These are phyloP conservation scores for Brachionus sp. DNA, from an alignment of 1,140 invertebrate species.

Conservation along the genomic window DNA sequence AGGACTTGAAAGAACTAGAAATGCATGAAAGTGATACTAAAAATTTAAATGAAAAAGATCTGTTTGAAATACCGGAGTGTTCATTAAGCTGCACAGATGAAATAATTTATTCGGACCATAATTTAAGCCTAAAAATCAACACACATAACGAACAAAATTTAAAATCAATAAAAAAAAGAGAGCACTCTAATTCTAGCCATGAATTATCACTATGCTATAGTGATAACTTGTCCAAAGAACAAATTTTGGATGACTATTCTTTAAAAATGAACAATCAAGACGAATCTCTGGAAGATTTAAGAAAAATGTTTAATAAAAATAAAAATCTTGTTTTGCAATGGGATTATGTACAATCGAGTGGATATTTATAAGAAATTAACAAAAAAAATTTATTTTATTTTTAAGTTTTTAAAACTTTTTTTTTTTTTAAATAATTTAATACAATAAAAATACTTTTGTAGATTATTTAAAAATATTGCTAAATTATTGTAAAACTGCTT, in stretches of 20 bases:
- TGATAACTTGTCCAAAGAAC: not conserved
- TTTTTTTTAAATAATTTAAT: too few species aligned
- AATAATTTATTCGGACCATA: not conserved
- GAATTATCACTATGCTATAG: not conserved
- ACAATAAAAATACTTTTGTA: too few species aligned
- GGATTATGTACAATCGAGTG: constrained; percentile 42
- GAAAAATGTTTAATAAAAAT: not conserved
- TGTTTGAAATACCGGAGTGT: not conserved
- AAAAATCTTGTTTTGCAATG: constrained; percentile 3
- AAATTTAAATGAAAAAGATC: not conserved
- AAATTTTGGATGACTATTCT: not conserved
- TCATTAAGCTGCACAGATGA: not conserved
- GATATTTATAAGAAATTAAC: constrained; percentile 34
- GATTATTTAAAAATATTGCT: too few species aligned
- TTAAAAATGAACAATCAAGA: constrained; percentile 1
- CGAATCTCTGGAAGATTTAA: not conserved
- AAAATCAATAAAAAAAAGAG: not conserved
- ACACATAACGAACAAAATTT: not conserved
- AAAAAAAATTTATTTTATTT: too few species aligned
- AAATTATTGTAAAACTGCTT: too few species aligned
- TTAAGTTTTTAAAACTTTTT: too few species aligned
- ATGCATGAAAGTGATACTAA: not conserved
- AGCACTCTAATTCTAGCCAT: not conserved
- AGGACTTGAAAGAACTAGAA: not conserved
- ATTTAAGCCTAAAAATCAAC: not conserved